Percentiles rank a stretch among this genome's conserved stretches.
phyloP scores from a whole-genome alignment of 2,797 vertebrate genomes.

The Brachyrhaphis roseni region DNA sequence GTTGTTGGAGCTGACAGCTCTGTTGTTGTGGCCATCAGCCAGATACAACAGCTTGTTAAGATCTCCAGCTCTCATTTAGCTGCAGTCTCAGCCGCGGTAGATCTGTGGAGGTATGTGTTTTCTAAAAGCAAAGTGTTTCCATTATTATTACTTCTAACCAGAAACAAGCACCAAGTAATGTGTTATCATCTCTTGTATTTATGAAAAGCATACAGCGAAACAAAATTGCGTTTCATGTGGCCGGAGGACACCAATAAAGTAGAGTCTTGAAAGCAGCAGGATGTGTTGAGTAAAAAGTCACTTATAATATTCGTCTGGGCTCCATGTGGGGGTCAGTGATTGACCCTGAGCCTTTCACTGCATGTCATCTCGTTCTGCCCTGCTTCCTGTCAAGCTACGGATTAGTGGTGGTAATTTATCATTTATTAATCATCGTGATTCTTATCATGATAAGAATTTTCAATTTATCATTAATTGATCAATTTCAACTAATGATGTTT shows the following conservation, averaged over 20 bases:
- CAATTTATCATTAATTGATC: too few relatives aligned
- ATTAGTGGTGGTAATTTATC: not conserved
- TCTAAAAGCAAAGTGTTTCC: not conserved
- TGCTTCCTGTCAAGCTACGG: not conserved
- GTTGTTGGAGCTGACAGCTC: not conserved
- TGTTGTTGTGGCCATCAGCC: not conserved
- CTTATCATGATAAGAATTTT: too few relatives aligned
- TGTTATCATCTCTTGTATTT: not conserved
- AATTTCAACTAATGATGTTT: too few relatives aligned
- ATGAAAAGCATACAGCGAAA: not conserved
- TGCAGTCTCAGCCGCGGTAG: not conserved
- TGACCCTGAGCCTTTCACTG: not conserved
- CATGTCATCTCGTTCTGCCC: not conserved
- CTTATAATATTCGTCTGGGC: not conserved
- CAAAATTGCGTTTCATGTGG: not conserved
- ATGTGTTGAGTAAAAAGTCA: not conserved
- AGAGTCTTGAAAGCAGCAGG: not conserved
- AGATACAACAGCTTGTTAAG: conserved; percentile 7
- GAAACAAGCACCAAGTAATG: not conserved
- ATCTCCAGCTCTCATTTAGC: conserved; percentile 3
- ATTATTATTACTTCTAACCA: not conserved
- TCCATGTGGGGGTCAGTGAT: not conserved
- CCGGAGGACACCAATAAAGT: not conserved
- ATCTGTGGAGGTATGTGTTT: not conserved
- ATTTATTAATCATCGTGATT: too few relatives aligned